Evolutionary conservation across 1,140 invertebrate species (phyloP).

Genomic region (Amphibalanus amphitrite): DNA sequence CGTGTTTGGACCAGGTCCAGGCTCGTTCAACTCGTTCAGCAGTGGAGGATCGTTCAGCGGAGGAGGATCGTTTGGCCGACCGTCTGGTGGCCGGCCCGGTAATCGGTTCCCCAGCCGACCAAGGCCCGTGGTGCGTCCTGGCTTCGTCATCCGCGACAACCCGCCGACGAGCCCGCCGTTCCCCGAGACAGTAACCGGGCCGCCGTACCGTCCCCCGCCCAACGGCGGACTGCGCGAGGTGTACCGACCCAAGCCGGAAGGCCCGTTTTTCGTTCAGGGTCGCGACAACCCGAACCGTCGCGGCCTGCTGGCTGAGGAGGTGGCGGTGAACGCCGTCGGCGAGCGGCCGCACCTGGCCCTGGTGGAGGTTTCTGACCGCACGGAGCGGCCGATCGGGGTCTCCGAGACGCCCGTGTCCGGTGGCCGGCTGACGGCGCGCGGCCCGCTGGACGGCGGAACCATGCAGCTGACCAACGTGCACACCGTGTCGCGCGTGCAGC

Average conservation of each 20-base stretch:
- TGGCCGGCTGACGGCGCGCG: background rate
- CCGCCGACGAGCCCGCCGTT: background rate
- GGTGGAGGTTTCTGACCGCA: too few species aligned
- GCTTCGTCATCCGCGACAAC: background rate
- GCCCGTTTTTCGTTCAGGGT: background rate
- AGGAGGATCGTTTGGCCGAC: too few species aligned
- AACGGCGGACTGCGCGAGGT: background rate
- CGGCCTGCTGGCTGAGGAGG: background rate
- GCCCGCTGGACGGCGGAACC: too few species aligned
- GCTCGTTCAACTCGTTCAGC: background rate
- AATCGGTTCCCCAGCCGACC: background rate
- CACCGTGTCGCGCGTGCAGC: background rate
- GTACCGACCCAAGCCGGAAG: background rate
- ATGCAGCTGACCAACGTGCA: background rate
- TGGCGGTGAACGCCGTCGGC: background rate
- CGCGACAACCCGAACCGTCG: background rate
- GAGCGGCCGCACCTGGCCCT: too few species aligned
- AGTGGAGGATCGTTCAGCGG: too few species aligned
- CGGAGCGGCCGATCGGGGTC: background rate
- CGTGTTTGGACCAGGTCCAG: background rate
- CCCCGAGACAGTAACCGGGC: background rate
- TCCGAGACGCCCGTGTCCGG: background rate
- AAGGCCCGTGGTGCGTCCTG: background rate
- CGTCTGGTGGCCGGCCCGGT: background rate
- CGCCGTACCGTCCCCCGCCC: background rate